phyloP scores from a whole-genome alignment of 2,888 invertebrate genomes.

The Tineola bisselliella region DNA sequence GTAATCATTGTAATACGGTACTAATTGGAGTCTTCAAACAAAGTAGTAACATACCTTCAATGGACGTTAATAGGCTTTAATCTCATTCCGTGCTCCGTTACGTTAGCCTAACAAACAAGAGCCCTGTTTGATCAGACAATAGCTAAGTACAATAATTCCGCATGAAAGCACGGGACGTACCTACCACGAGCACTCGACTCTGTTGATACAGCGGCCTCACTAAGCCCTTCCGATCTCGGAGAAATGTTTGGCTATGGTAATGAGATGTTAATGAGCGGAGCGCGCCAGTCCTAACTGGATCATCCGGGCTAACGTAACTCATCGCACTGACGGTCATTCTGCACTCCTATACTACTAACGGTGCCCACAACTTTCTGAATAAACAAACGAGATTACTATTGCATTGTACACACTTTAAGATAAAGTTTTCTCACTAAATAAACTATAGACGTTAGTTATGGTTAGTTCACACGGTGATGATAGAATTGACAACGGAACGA shows the following conservation, averaged over 20 bases:
- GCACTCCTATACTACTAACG: neutral
- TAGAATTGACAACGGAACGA: neutral
- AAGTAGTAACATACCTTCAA: constrained; percentile 5
- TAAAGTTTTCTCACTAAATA: neutral
- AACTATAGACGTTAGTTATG: neutral
- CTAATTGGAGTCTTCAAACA: constrained; percentile 5
- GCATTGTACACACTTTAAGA: neutral
- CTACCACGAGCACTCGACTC: constrained; percentile 15
- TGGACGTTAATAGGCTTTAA: constrained; percentile 8
- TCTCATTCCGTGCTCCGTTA: constrained; percentile 51
- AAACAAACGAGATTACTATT: neutral
- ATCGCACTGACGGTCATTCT: neutral
- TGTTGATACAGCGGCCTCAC: constrained; percentile 49
- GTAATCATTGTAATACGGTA: neutral
- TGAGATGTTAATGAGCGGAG: constrained; percentile 55
- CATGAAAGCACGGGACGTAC: constrained; percentile 32
- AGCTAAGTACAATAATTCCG: constrained; percentile 62
- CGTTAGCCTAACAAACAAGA: constrained; percentile 51
- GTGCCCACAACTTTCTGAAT: neutral
- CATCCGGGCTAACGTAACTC: constrained; percentile 29
- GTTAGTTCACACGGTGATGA: neutral
- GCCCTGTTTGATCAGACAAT: constrained; percentile 55
- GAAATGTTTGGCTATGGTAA: constrained; percentile 63
- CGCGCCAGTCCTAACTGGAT: constrained; percentile 51
- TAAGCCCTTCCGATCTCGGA: constrained; percentile 48